phyloP scores from a whole-genome alignment of 2,888 invertebrate genomes.

The Pyralis farinalis region DNA sequence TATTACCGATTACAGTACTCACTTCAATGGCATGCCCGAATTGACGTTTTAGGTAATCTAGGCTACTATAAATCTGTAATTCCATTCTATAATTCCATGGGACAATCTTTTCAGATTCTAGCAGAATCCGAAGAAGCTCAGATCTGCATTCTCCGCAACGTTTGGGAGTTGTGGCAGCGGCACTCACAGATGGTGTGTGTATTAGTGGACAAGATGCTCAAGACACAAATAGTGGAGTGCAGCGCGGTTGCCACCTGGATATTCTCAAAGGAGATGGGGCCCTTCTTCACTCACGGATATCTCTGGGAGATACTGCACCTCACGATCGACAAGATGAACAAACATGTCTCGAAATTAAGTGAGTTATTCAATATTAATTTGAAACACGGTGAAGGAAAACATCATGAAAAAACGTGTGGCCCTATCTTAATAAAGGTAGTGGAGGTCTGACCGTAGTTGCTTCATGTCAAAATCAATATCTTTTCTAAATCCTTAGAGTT shows the following conservation, averaged over 20 bases:
- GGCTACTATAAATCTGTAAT: too few species aligned
- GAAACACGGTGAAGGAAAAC: too few species aligned
- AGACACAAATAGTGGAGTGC: conserved; percentile 98
- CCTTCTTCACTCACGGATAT: conserved; percentile 95
- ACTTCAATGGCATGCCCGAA: too few species aligned
- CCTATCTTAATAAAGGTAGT: too few species aligned
- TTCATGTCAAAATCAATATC: too few species aligned
- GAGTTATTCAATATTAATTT: conserved; percentile 53
- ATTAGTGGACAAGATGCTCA: conserved; percentile 97
- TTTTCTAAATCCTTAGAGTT: too few species aligned
- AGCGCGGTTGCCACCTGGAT: conserved; percentile 99
- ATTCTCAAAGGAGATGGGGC: conserved; percentile 93
- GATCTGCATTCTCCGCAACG: conserved; percentile 93
- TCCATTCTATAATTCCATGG: too few species aligned
- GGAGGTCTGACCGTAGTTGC: too few species aligned
- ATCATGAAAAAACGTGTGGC: too few species aligned
- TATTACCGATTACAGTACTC: too few species aligned
- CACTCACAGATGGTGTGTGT: conserved; percentile 99
- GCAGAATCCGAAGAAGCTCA: conserved; percentile 98
- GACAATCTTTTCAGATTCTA: conserved; percentile 87
- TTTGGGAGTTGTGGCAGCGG: conserved; percentile 97
- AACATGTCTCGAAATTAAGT: conserved; percentile 92
- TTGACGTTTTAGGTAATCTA: too few species aligned
- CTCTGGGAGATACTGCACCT: conserved; percentile 98
- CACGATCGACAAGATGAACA: conserved; percentile 98